These are phyloP conservation scores for Psittacula derbiana DNA, from an alignment of 2,797 vertebrate species.

Conservation along the genomic window DNA sequence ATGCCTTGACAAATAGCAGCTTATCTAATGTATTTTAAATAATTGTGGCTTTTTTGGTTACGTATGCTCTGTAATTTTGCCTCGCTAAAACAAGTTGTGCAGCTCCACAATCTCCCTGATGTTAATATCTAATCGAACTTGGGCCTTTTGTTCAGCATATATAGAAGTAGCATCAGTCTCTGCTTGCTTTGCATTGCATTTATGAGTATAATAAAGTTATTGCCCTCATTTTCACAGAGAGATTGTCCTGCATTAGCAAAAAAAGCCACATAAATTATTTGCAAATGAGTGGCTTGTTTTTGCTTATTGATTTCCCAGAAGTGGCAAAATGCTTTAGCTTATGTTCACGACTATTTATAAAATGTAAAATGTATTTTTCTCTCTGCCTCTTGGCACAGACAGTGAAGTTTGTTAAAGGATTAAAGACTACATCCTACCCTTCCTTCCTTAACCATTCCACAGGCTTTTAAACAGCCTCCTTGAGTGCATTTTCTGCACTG, in stretches of 20 bases:
- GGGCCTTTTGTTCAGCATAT: slow-evolving; percentile 32
- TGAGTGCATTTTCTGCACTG: neutral
- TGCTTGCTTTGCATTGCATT: slow-evolving; percentile 67
- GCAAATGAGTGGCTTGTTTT: slow-evolving; percentile 64
- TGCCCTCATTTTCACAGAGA: slow-evolving; percentile 73
- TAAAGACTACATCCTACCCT: neutral
- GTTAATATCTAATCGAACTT: neutral
- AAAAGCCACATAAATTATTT: slow-evolving; percentile 69
- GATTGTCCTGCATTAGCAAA: slow-evolving; percentile 69
- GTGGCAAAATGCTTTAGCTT: slow-evolving; percentile 67
- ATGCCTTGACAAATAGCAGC: neutral
- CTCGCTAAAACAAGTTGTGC: neutral
- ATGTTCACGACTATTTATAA: slow-evolving; percentile 66
- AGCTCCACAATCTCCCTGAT: neutral
- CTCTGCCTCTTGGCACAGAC: slow-evolving; percentile 25
- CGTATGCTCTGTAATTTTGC: neutral
- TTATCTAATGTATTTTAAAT: neutral
- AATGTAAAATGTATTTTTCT: slow-evolving; percentile 52
- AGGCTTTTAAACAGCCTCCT: slow-evolving; percentile 8
- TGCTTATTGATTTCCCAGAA: slow-evolving; percentile 69
- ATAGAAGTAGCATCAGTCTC: slow-evolving; percentile 22
- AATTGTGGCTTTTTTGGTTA: neutral
- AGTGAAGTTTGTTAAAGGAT: slow-evolving; percentile 35
- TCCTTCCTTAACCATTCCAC: slow-evolving; percentile 27
- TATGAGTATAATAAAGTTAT: slow-evolving; percentile 72